Evolutionary conservation across 2,888 invertebrate genomes (phyloP).

Genomic region (Platynereis dumerilii): DNA sequence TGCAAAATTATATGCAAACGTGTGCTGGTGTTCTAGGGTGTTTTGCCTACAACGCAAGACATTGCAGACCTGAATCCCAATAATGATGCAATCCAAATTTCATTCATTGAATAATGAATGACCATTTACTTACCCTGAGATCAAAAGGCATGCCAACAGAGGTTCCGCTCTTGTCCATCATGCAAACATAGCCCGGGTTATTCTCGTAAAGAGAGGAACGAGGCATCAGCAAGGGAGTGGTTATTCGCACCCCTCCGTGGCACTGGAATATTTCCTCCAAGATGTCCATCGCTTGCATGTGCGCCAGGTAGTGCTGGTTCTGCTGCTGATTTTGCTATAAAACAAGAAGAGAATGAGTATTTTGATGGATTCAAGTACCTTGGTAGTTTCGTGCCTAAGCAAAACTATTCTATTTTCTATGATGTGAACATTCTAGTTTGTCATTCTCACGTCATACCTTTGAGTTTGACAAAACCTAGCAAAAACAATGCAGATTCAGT

Average conservation of each 20-base stretch:
- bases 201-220: constrained; percentile 45
- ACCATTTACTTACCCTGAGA: constrained; percentile 72
- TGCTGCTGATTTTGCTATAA: constrained; percentile 43
- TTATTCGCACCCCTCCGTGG: constrained; percentile 77
- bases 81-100: too few species aligned
- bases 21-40: too few species aligned
- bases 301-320: constrained; percentile 30
- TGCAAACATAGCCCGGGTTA: constrained; percentile 69
- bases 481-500: too few species aligned
- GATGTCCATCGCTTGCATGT: constrained; percentile 66
- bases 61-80: too few species aligned
- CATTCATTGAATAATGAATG: too few species aligned
- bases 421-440: too few species aligned
- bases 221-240: constrained; percentile 83
- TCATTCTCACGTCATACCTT: too few species aligned
- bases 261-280: constrained; percentile 56
- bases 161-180: constrained; percentile 87
- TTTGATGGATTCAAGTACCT: background rate
- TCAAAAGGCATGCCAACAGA: constrained; percentile 87
- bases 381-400: too few species aligned
- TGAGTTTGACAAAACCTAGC: too few species aligned
- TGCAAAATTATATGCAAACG: too few species aligned
- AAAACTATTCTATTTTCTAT: too few species aligned
- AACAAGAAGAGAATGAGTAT: background rate
- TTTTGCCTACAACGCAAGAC: too few species aligned